Conservation (phyloP, 2,797 vertebrate genomes). For the Mormyrops boulengeri region DNA sequence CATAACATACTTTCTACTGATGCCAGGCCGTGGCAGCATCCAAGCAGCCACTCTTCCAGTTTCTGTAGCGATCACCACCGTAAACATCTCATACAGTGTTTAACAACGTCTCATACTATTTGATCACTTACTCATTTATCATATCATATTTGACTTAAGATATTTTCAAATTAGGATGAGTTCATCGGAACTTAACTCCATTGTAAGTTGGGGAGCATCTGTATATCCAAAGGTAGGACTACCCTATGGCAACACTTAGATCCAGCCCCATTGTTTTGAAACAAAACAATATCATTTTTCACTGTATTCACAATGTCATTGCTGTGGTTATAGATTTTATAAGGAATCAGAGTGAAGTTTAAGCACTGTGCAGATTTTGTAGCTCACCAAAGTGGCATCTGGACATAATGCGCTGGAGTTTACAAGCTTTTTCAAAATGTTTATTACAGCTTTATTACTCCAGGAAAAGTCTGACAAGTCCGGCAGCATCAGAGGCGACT, state of each 20-base stretch:
- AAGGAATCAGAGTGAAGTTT: neutral
- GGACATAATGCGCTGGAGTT: neutral
- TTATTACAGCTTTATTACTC: neutral
- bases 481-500: conserved; percentile 19
- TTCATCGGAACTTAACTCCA: neutral
- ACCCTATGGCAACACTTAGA: neutral
- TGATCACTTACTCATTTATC: neutral
- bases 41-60: neutral
- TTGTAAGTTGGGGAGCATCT: neutral
- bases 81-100: neutral
- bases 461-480: neutral
- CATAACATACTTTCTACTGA: neutral
- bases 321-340: neutral
- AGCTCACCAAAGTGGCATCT: neutral
- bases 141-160: neutral
- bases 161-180: neutral
- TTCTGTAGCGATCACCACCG: neutral
- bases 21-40: neutral
- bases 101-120: neutral
- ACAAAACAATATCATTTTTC: neutral
- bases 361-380: neutral
- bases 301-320: neutral
- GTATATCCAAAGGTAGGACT: neutral
- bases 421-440: neutral
- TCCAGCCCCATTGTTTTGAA: neutral